Evolutionary conservation across 2,113 vertebrate genomes (phyloP), one percentile per base, ranked within the genome.

Genomic region (Machaerirhynchus nigripectus): DNA sequence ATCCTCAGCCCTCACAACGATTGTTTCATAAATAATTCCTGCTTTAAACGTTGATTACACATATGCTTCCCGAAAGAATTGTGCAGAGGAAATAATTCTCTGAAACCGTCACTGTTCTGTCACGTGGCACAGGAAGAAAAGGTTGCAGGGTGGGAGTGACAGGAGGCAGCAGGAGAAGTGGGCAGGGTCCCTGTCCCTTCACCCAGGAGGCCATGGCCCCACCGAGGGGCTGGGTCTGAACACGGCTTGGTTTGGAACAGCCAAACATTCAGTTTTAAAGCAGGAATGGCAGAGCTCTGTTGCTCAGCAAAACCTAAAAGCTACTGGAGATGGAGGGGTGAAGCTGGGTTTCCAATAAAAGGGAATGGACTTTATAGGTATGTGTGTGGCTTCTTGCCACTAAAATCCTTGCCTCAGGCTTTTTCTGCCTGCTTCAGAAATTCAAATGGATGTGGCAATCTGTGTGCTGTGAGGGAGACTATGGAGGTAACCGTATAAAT

Each of bases 101-200:
- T 75, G n/a, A 19, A 63, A 22, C 12, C 10, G 18, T 26, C 2
- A 0, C 39, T 37, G 4, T 39, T 90, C 57, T 84, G 56, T 37
- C 27, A 1, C 12, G 14, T 15, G 52, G 27, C 39, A 33, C 24
- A 44, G n/a, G 26, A 61, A 17, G 50, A 13, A 52, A 47, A 40
- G 20, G 9, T 2, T 1, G 2, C 14, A 1, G 42, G 17, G 4
- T 65, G 31, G 59, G 67, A n/a, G 64, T 22, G 63, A 52, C 59
- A 68, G 55, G 20, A 28, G 24, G 24, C 13, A 3, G 3, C 14
- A 21, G 49, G 49, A 64, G 24, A 14, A 28, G 24, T 2, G 6
- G 46, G 50, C 23, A 39, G 35, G n/a, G 8, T 47, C 33, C 0
- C 0, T 0, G 30, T 2, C 3, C 47, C 5, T 1, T 31, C 3